A percentile compares a stretch with the other conserved stretches of the same genome.
Conservation (phyloP, 92 coral and sea anemone genomes). For the Paramuricea clavata region DNA sequence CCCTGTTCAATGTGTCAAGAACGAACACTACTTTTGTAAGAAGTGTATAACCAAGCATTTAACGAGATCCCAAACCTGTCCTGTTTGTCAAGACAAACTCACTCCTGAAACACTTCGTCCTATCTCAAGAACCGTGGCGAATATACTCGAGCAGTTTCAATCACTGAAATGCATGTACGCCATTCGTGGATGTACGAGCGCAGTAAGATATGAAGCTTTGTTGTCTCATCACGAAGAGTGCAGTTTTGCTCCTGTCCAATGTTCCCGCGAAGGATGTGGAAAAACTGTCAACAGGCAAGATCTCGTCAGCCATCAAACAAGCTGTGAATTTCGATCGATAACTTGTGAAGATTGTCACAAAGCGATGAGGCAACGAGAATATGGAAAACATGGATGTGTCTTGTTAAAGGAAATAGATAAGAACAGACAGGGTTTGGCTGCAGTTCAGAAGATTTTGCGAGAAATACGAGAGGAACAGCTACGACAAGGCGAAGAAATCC, state of each 20-base stretch:
- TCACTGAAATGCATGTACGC: background rate
- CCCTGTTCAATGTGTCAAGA: no score
- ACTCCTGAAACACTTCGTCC: no score
- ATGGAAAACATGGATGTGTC: background rate
- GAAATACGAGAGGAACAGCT: background rate
- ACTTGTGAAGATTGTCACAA: background rate
- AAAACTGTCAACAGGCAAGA: background rate
- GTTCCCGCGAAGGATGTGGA: background rate
- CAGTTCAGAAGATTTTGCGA: background rate
- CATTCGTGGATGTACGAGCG: slow-evolving; percentile 5
- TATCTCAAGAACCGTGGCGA: no score
- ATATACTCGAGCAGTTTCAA: no score
- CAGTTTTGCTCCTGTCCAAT: no score
- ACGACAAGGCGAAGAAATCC: background rate
- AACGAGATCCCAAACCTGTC: no score
- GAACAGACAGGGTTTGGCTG: background rate
- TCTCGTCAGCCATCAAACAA: no score
- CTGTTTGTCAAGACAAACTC: background rate
- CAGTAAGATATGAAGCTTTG: no score
- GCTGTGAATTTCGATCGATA: no score
- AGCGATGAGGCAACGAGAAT: background rate
- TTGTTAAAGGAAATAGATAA: slow-evolving; percentile 4
- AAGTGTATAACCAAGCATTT: no score
- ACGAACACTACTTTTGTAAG: no score
- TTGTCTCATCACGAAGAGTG: no score